phyloP scores from a whole-genome alignment of 2,888 invertebrate genomes.

The Pocota personata region DNA sequence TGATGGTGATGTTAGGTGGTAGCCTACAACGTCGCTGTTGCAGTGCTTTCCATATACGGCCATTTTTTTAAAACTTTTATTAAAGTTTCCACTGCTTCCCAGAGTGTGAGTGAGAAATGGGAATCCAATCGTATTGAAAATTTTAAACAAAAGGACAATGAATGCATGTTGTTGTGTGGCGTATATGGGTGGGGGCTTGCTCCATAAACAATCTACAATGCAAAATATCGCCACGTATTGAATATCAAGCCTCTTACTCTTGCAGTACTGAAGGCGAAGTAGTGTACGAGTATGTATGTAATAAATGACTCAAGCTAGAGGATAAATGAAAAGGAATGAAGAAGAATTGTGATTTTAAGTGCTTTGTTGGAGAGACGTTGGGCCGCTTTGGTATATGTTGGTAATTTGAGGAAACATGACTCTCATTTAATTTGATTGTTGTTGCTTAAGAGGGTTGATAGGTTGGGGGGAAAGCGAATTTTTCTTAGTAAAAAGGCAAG shows the following conservation, averaged over 20 bases:
- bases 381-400: neutral
- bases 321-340: slow-evolving; percentile 26
- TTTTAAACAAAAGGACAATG: slow-evolving; percentile 15
- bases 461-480: neutral
- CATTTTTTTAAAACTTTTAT: neutral
- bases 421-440: slow-evolving; percentile 26
- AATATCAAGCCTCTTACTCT: neutral
- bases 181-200: neutral
- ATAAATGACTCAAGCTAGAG: slow-evolving; percentile 14
- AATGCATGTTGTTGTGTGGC: neutral
- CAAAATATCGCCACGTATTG: neutral
- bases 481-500: neutral
- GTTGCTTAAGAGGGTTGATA: neutral
- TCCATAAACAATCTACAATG: slow-evolving; percentile 3
- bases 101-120: neutral
- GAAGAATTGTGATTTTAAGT: neutral
- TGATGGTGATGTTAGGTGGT: slow-evolving; percentile 3
- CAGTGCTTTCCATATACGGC: neutral
- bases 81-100: neutral
- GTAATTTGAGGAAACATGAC: slow-evolving; percentile 43
- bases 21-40: neutral
- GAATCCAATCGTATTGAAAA: slow-evolving; percentile 1
- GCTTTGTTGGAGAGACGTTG: slow-evolving; percentile 1
- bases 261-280: neutral
- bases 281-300: neutral